phyloP scores from a whole-genome alignment of 1,140 invertebrate genomes.

The Drosophila ficusphila region DNA sequence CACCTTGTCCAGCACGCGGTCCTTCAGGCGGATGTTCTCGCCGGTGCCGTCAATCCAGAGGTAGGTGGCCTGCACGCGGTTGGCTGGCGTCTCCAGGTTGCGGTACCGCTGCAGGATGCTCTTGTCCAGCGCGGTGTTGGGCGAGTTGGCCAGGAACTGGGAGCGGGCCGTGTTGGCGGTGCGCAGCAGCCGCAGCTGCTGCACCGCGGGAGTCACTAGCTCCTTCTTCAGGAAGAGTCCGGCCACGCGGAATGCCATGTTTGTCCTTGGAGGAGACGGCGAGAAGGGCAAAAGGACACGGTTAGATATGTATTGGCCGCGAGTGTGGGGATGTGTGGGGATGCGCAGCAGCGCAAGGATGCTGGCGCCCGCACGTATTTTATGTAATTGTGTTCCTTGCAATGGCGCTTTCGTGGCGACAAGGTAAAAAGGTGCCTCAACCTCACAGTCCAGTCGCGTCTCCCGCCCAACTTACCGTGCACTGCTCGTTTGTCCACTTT shows the following conservation, averaged over 20 bases:
- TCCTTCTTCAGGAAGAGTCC: slow-evolving; percentile 79
- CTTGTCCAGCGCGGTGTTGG: slow-evolving; percentile 90
- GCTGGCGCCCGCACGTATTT: neutral
- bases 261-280: slow-evolving; percentile 27
- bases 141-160: slow-evolving; percentile 86
- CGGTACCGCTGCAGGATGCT: slow-evolving; percentile 89
- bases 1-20: slow-evolving; percentile 91
- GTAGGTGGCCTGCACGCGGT: slow-evolving; percentile 92
- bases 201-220: slow-evolving; percentile 43
- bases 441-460: neutral
- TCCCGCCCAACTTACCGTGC: slow-evolving; percentile 42
- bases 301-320: slow-evolving; percentile 26
- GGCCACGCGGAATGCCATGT: slow-evolving; percentile 79
- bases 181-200: slow-evolving; percentile 61
- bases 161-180: slow-evolving; percentile 20
- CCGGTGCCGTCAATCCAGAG: slow-evolving; percentile 98
- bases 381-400: slow-evolving; percentile 47
- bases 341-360: slow-evolving; percentile 25
- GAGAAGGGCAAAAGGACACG: slow-evolving; percentile 55
- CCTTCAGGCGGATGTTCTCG: slow-evolving; percentile 94
- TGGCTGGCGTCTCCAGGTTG: slow-evolving; percentile 89
- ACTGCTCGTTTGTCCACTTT: slow-evolving; percentile 27
- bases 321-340: slow-evolving; percentile 1
- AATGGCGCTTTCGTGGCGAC: neutral
- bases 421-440: neutral